These are phyloP conservation scores for Macrocentrus cingulum DNA, from an alignment of 1,140 invertebrate species.

Conservation along the genomic window DNA sequence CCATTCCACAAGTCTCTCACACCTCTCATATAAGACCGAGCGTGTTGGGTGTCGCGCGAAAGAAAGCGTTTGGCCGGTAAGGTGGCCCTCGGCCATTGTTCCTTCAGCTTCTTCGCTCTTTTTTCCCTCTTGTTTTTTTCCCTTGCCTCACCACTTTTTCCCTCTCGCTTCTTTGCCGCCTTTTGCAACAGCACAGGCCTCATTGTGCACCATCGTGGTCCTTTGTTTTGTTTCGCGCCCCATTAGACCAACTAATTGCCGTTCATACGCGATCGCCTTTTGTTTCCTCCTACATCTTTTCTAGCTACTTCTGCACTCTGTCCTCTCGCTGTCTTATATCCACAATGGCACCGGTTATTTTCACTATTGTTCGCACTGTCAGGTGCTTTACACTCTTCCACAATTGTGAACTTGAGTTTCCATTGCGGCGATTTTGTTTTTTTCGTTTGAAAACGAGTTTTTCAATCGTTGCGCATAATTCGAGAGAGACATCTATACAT, in stretches of 20 bases:
- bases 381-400: too few relatives aligned
- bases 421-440: too few relatives aligned
- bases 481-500: too few relatives aligned
- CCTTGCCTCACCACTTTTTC: constrained; percentile 18
- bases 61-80: constrained; percentile 33
- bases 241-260: constrained; percentile 58
- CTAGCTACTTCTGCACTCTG: constrained; percentile 13
- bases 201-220: constrained; percentile 46
- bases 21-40: constrained; percentile 25
- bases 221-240: constrained; percentile 56
- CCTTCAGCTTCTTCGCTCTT: constrained; percentile 37
- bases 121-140: constrained; percentile 23
- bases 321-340: constrained; percentile 8
- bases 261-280: constrained; percentile 56
- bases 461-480: too few relatives aligned
- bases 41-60: constrained; percentile 27
- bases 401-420: too few relatives aligned
- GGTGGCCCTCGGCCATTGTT: constrained; percentile 38
- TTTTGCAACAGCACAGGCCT: constrained; percentile 28
- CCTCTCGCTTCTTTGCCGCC: constrained; percentile 8
- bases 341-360: neutral
- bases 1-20: constrained; percentile 23
- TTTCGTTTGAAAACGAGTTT: too few relatives aligned
- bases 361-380: too few relatives aligned
- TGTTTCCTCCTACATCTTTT: constrained; percentile 46